Evolutionary conservation across 2,113 vertebrate species (phyloP), one percentile per base, ranked within the genome.

Genomic region (Pycnonotus jocosus): DNA sequence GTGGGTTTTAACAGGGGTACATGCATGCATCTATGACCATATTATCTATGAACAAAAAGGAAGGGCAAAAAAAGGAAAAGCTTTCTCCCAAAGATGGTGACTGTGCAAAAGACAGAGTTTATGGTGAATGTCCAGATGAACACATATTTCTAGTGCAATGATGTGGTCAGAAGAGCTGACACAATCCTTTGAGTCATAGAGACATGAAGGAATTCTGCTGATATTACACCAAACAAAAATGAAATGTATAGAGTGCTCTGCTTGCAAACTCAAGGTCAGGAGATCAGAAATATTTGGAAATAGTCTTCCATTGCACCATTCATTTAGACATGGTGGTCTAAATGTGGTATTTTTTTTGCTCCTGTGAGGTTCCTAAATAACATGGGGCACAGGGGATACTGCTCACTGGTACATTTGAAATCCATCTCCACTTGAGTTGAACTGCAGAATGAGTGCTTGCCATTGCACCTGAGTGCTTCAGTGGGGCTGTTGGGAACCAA

Each of bases 161-260:
- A 61, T 92, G 81, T 82, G 81, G 93, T 91, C 88, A 86, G 50
- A 92, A 91, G 54, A 82, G 54, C 61, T 91, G 87, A 91, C 70
- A 93, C 31, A 82, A 87, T 89, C 70, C 73, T 92, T 61, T 92
- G 40, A 71, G 44, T 50, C 65, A 70, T 2, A 89, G 68, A 82
- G 38, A 37, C 31, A 30, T 44, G 58, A 82, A 64, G 50, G 45
- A 95, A 69, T 84, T 82, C 61, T 82, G 20, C 74, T 90, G 44
- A 18, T 88, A 82, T 33, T 79, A 53, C 8, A 53, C 20, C 31
- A 90, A 87, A 64, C 73, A 70, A 74, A 95, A 89, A 62, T 58
- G 13, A 82, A 82, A 14, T 62, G 2, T 66, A 50, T 60, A 35
- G 61, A 79, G 44, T 40, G 13, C 18, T 94, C 70, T 73, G 31